Conservation (phyloP, 92 coral and sea anemone genomes). For the Anthopleura xanthogrammica region DNA sequence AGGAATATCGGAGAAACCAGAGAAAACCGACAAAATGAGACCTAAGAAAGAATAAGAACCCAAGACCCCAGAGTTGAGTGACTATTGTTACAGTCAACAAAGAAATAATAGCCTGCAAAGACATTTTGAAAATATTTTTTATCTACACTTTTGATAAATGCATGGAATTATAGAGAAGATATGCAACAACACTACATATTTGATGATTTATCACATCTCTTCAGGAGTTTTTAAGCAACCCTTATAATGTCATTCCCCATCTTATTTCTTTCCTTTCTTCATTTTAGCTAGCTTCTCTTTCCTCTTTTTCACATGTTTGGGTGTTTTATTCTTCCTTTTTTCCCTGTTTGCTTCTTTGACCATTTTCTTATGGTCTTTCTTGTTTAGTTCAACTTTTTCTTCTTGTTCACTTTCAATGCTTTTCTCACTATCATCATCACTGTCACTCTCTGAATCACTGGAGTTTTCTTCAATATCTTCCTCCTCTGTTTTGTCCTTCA, state of each 20-base stretch:
- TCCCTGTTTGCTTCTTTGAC: conserved; percentile 96
- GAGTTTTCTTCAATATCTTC: neutral
- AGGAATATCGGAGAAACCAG: too few relatives aligned
- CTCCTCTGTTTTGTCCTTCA: conserved; percentile 10
- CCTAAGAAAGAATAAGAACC: too few relatives aligned
- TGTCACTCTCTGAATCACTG: conserved; percentile 9
- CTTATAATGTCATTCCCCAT: neutral
- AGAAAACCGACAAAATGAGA: too few relatives aligned
- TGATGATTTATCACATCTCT: too few relatives aligned
- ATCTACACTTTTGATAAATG: neutral
- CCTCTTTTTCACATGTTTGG: conserved; percentile 94
- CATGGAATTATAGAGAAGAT: too few relatives aligned
- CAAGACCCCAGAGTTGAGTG: too few relatives aligned
- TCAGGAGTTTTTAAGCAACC: too few relatives aligned
- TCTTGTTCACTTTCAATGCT: conserved; percentile 38
- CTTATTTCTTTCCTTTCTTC: conserved; percentile 72
- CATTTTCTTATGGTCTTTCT: conserved; percentile 87
- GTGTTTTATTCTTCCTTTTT: conserved; percentile 79
- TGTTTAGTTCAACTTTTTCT: conserved; percentile 46
- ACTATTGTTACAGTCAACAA: too few relatives aligned
- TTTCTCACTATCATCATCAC: conserved; percentile 54
- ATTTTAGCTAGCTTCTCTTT: conserved; percentile 87
- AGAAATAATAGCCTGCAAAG: too few relatives aligned
- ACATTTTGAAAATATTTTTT: neutral
- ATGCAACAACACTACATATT: neutral